Conservation (phyloP, 2,888 invertebrate species). For the Orthosia gracilis region DNA sequence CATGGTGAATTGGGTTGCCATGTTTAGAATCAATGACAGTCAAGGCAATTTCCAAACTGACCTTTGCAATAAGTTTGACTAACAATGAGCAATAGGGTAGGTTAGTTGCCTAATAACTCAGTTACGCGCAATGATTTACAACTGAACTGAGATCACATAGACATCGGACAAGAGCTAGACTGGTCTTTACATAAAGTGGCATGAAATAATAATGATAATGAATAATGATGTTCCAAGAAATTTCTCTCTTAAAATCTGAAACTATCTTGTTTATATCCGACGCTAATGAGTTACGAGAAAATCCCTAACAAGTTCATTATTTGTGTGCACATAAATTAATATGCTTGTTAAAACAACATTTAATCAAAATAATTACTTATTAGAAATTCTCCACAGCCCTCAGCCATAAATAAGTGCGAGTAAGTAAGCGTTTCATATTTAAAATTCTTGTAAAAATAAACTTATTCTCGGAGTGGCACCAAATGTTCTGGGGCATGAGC, state of each 20-base stretch:
- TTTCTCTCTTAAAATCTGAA: neutral
- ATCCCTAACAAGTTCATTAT: neutral
- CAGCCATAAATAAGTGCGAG: constrained; percentile 29
- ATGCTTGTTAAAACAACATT: constrained; percentile 5
- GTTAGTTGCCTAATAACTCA: neutral
- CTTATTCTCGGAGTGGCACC: constrained; percentile 67
- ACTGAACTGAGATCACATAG: neutral
- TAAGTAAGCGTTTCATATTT: constrained; percentile 33
- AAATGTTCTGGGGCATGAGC: constrained; percentile 71
- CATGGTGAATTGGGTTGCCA: neutral
- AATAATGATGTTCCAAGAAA: constrained; percentile 12
- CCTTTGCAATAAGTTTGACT: constrained; percentile 16
- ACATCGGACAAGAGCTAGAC: neutral
- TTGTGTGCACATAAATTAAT: neutral
- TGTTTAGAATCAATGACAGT: constrained; percentile 2
- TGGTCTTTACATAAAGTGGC: neutral
- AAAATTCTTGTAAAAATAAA: constrained; percentile 59
- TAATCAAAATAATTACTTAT: neutral
- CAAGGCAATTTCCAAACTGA: neutral
- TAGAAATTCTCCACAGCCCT: neutral
- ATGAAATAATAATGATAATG: too few relatives aligned
- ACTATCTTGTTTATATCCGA: neutral
- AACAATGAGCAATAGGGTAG: neutral
- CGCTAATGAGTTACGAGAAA: neutral
- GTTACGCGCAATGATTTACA: neutral